phyloP scores from a whole-genome alignment of 1,140 invertebrate genomes.

The Prorops nasuta region DNA sequence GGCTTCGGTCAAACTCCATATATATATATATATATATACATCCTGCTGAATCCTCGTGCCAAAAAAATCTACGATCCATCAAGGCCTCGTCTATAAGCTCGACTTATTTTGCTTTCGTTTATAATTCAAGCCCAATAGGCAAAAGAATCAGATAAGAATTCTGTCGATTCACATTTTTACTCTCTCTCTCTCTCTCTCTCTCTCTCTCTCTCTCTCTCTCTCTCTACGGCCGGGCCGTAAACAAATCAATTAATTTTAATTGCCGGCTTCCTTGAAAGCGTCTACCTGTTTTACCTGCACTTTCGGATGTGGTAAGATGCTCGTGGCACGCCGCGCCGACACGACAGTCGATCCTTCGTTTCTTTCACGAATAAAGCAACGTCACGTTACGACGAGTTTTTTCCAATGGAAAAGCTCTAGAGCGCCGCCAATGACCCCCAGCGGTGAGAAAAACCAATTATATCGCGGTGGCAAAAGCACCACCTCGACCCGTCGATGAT shows the following conservation, averaged over 20 bases:
- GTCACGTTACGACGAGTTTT: slow-evolving; percentile 26
- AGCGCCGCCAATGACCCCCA: slow-evolving; percentile 21
- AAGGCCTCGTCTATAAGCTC: too few species aligned
- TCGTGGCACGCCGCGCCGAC: slow-evolving; percentile 9
- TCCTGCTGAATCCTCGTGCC: too few species aligned
- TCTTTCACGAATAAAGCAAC: slow-evolving; percentile 12
- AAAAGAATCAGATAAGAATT: too few species aligned
- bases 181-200: neutral
- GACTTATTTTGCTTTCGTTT: too few species aligned
- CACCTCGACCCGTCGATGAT: too few species aligned
- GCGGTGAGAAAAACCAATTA: slow-evolving; percentile 33
- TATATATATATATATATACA: too few species aligned
- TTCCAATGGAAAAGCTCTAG: slow-evolving; percentile 16
- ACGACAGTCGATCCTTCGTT: slow-evolving; percentile 11
- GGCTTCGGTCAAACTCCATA: too few species aligned
- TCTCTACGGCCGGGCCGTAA: slow-evolving; percentile 7
- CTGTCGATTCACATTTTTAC: too few species aligned
- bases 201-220: neutral
- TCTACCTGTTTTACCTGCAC: slow-evolving; percentile 11
- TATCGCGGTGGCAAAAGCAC: too few species aligned
- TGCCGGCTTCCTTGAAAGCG: slow-evolving; percentile 5
- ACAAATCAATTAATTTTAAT: slow-evolving; percentile 19
- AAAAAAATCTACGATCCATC: too few species aligned
- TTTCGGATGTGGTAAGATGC: slow-evolving; percentile 11
- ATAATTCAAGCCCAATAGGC: too few species aligned